Base-by-base conservation (phyloP, 2,113 vertebrate genomes). In the Malurus cyaneus region DNA sequence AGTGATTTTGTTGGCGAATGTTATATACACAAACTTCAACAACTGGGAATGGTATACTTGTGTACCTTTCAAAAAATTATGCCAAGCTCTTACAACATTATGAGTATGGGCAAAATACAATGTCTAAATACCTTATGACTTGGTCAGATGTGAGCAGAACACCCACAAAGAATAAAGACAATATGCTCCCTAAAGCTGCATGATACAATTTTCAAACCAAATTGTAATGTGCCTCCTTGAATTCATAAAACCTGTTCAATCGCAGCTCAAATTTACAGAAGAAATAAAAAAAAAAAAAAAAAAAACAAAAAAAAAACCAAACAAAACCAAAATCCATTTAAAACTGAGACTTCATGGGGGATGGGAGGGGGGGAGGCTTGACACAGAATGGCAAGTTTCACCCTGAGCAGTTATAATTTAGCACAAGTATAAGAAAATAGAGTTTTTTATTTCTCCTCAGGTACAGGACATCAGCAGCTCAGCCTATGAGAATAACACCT, bases 201-300 rank as follows among this genome's bases (percentile, higher is more conserved):
- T 0, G 8, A 79, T 70, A 59, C 23, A 42, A 20, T 66, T 29
- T 41, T 69, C 41, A 88, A 82, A 76, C 3, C 6, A 34, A 83
- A 76, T 14, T 25, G 16, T 11, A 52, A 64, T 5, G 10, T 57
- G 31, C 12, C 53, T 60, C 49, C 36, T 23, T 0, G 0, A 59
- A 32, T 53, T 54, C 76, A 64, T 64, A 66, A 86, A 88, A 88
- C 18, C 31, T 26, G 12, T 25, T 83, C 14, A 60, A 76, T 46
- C 67, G 31, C 31, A 65, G 54, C 20, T 41, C 17, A 26, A 26
- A 77, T 80, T 80, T 29, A 56, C 0, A 60, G 21, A 54, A 50
- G 3, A 64, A 72, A 61, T 34, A 11, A 5, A 14, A 44, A 50
- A 36, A 14, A 28, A 5, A 46, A 28, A 20, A 18, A 28, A 32